Conservation (phyloP, 23 tunicate genomes). For the Halocynthia aurantium region DNA sequence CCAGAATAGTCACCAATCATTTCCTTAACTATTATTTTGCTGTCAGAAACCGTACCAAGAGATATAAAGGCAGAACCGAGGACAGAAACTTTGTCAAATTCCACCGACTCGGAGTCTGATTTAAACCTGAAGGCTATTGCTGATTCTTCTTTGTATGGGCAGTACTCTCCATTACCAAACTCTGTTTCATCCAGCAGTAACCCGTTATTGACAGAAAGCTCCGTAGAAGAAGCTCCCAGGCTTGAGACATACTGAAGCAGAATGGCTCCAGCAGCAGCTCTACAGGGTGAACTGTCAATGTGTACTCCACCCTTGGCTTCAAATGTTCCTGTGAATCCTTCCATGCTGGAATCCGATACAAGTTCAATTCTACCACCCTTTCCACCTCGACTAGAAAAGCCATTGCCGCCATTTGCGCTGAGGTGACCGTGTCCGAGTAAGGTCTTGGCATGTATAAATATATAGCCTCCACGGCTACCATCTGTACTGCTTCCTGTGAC, state of each 20-base stretch:
- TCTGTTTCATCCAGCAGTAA: background rate
- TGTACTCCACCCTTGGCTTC: slow-evolving; percentile 11
- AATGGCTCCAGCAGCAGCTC: slow-evolving; percentile 23
- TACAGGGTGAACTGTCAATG: background rate
- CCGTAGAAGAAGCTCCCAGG: slow-evolving; percentile 8
- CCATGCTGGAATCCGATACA: slow-evolving; percentile 1
- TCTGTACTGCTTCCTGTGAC: background rate
- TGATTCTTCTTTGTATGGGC: background rate
- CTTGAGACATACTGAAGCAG: slow-evolving; percentile 13
- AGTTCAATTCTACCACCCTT: slow-evolving; percentile 25
- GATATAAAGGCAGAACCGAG: background rate
- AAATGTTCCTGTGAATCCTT: slow-evolving; percentile 11
- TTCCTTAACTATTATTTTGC: background rate
- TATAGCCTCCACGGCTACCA: slow-evolving; percentile 15
- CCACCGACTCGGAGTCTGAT: background rate
- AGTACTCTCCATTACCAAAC: background rate
- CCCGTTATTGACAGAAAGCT: background rate
- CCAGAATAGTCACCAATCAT: slow-evolving; percentile 14
- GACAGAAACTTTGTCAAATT: slow-evolving; percentile 1
- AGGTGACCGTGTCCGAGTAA: slow-evolving; percentile 16
- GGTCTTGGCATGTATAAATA: slow-evolving; percentile 2
- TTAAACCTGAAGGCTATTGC: background rate
- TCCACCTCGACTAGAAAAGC: background rate
- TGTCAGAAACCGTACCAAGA: background rate
- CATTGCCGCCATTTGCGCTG: slow-evolving; percentile 9